Conservation (phyloP, 2,797 vertebrate species). For the Sibirionetta formosa region DNA sequence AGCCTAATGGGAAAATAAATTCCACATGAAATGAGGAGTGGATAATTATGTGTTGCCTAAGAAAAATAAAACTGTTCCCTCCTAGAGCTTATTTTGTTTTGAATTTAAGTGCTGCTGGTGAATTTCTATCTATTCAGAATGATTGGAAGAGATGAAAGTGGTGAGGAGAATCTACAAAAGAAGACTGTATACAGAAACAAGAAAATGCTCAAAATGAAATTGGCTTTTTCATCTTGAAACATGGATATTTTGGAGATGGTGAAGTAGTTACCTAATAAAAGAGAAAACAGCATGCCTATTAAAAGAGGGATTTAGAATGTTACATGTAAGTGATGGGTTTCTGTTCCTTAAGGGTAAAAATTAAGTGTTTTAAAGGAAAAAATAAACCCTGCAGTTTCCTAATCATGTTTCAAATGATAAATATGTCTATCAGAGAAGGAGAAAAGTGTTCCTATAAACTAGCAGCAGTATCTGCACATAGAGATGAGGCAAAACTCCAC, state of each 20-base stretch:
- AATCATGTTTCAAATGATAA: neutral
- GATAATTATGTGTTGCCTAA: conserved; percentile 61
- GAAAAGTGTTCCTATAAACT: neutral
- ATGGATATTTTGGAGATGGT: neutral
- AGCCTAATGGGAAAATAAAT: conserved; percentile 30
- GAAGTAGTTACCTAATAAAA: neutral
- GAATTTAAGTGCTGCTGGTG: neutral
- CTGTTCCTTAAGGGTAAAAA: neutral
- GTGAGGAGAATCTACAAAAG: neutral
- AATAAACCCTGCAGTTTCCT: neutral
- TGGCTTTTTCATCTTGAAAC: neutral
- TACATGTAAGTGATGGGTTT: neutral
- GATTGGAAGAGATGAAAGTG: neutral
- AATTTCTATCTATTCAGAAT: neutral
- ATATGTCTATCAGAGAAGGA: neutral
- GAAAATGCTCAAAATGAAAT: neutral
- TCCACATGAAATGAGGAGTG: neutral
- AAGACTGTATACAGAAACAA: neutral
- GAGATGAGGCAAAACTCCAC: neutral
- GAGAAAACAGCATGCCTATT: neutral
- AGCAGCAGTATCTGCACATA: neutral
- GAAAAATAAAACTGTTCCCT: conserved; percentile 19
- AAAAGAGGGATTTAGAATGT: neutral
- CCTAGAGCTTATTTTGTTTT: conserved; percentile 9
- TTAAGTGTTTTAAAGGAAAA: neutral